Percentiles rank a stretch among this genome's conserved stretches.
These are phyloP conservation scores for Gymnocypris eckloni DNA, from an alignment of 2,797 vertebrate species.

Conservation along the genomic window DNA sequence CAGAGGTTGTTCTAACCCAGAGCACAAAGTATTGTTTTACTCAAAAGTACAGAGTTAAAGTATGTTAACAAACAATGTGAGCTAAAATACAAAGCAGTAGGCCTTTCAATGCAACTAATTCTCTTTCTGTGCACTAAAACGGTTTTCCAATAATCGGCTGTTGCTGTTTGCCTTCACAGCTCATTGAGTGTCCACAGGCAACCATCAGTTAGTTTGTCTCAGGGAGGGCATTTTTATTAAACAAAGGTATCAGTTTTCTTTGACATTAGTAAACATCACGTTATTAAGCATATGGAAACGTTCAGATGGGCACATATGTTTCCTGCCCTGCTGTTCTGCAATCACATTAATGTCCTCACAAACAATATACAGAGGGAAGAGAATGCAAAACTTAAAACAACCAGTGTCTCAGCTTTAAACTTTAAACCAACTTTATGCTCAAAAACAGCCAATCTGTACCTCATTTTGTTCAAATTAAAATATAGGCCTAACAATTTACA, in stretches of 20 bases:
- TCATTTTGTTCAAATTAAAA: neutral
- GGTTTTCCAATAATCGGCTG: conserved; percentile 35
- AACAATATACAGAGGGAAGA: neutral
- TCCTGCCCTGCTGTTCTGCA: neutral
- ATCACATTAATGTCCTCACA: neutral
- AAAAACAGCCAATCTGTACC: neutral
- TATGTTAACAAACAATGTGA: conserved; percentile 4
- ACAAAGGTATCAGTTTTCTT: conserved; percentile 47
- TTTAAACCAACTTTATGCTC: neutral
- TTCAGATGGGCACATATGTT: neutral
- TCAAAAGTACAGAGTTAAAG: neutral
- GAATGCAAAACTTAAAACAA: neutral
- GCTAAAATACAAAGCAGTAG: neutral
- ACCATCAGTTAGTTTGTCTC: conserved; percentile 53
- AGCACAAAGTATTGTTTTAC: conserved; percentile 5
- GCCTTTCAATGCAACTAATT: neutral
- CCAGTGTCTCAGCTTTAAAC: neutral
- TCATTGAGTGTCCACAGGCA: conserved; percentile 49
- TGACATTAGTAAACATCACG: conserved; percentile 39
- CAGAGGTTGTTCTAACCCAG: neutral
- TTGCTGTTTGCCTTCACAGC: conserved; percentile 39
- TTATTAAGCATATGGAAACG: conserved; percentile 36
- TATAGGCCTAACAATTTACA: neutral
- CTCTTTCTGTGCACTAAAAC: neutral
- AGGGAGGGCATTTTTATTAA: conserved; percentile 36